Evolutionary conservation across 2,888 invertebrate species (phyloP).

Genomic region (Paralinhomoeus sp.): DNA sequence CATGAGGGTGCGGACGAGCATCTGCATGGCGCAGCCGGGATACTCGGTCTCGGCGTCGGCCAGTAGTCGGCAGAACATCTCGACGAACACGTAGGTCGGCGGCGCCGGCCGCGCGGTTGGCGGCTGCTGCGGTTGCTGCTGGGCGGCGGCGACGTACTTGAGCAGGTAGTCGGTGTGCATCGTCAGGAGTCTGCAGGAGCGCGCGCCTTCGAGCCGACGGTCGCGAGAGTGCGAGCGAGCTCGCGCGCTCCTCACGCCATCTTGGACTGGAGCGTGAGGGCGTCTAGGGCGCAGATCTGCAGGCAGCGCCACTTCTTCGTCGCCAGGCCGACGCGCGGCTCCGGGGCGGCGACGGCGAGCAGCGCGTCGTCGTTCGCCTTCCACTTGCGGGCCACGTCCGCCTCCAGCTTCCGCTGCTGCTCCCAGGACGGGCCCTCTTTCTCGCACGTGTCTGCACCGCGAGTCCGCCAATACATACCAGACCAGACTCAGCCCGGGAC

Average conservation of each 20-base stretch:
- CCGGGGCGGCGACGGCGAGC: not conserved
- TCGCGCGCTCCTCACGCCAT: too few species aligned
- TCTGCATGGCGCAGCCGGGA: too few species aligned
- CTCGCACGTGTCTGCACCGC: too few species aligned
- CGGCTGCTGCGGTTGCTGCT: not conserved
- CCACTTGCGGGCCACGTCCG: not conserved
- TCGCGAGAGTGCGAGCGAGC: too few species aligned
- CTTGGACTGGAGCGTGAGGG: conserved; percentile 2
- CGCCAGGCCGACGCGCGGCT: too few species aligned
- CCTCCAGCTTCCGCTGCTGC: not conserved
- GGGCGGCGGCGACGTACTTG: not conserved
- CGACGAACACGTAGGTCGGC: not conserved
- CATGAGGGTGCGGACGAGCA: too few species aligned
- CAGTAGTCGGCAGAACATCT: not conserved
- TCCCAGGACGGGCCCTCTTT: too few species aligned
- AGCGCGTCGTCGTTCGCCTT: not conserved
- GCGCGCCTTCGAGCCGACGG: too few species aligned
- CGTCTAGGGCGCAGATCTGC: conserved; percentile 1
- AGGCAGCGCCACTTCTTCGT: not conserved
- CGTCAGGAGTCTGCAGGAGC: too few species aligned
- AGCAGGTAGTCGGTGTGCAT: too few species aligned
- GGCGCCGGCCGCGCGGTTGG: not conserved
- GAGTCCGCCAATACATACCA: too few species aligned
- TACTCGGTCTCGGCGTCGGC: not conserved
- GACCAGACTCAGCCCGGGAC: too few species aligned